Conservation (phyloP, 2,888 invertebrate species). For the Chelonus formosanus region DNA sequence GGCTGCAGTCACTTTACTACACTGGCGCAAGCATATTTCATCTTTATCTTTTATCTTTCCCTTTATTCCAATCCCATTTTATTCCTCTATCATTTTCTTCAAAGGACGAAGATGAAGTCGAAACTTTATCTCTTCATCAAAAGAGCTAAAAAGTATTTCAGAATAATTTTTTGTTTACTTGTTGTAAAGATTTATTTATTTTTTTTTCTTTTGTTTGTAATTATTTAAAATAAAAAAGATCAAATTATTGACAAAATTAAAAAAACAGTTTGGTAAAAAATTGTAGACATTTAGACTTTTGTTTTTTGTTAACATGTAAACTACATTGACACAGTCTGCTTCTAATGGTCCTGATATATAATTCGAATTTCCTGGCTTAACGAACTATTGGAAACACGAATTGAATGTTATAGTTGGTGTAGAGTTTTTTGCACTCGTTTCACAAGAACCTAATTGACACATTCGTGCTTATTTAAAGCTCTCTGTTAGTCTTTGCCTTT, state of each 20-base stretch:
- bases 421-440: background rate
- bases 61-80: background rate
- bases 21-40: too few species aligned
- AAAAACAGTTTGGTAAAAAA: too few species aligned
- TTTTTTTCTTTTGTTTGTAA: too few species aligned
- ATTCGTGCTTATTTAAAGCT: background rate
- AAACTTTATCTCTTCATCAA: background rate
- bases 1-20: background rate
- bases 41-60: too few species aligned
- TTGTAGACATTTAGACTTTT: too few species aligned
- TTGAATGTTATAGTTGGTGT: background rate
- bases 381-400: background rate
- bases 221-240: too few species aligned
- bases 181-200: too few species aligned
- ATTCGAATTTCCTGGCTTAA: background rate
- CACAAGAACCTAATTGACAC: constrained; percentile 1
- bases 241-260: too few species aligned
- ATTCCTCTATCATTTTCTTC: constrained; percentile 2
- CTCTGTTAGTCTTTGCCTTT: too few species aligned
- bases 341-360: background rate
- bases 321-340: background rate
- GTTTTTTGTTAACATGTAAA: too few species aligned
- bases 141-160: too few species aligned
- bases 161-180: too few species aligned
- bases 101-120: constrained; percentile 8